A percentile compares a stretch with the other conserved stretches of the same genome.
Evolutionary conservation across 2,888 invertebrate species (phyloP).

Genomic region (Lordiphosa andalusiaca): DNA sequence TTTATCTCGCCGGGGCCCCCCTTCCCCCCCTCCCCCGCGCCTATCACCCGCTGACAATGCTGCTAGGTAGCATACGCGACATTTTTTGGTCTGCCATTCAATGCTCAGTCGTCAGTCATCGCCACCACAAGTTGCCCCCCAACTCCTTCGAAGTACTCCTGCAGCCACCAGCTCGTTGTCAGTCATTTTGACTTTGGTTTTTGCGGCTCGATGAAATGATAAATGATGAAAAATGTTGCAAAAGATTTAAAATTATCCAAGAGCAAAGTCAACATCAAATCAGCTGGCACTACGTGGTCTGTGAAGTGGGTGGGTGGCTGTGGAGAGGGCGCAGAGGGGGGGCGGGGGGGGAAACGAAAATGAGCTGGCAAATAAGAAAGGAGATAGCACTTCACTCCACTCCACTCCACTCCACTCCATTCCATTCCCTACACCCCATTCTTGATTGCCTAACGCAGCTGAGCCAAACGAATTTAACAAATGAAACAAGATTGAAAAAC

Average conservation of each 20-base stretch:
- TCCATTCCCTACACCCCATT: constrained; percentile 5
- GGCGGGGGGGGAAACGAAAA: constrained; percentile 21
- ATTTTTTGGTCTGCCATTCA: constrained; percentile 46
- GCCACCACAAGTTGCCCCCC: constrained; percentile 17
- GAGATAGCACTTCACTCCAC: constrained; percentile 1
- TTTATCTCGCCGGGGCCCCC: constrained; percentile 67
- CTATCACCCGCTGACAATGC: constrained; percentile 1
- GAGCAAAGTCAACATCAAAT: constrained; percentile 66
- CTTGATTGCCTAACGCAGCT: constrained; percentile 39
- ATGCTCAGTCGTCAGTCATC: constrained; percentile 40
- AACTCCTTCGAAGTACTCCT: constrained; percentile 8
- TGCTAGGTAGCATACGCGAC: constrained; percentile 42
- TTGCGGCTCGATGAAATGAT: constrained; percentile 76
- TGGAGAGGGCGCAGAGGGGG: background rate
- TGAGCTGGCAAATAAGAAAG: constrained; percentile 63
- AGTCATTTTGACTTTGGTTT: constrained; percentile 71
- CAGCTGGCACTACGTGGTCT: constrained; percentile 21
- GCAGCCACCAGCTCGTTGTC: constrained; percentile 73
- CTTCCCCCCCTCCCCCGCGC: background rate
- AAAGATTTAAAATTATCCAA: constrained; percentile 79
- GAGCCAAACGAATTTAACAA: constrained; percentile 29
- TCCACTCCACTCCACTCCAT: background rate
- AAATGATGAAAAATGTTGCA: constrained; percentile 80
- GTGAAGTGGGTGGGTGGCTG: constrained; percentile 5
- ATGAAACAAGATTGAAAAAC: constrained; percentile 44